Conservation (phyloP, 2,113 vertebrate genomes). For the Panthera leo region DNA sequence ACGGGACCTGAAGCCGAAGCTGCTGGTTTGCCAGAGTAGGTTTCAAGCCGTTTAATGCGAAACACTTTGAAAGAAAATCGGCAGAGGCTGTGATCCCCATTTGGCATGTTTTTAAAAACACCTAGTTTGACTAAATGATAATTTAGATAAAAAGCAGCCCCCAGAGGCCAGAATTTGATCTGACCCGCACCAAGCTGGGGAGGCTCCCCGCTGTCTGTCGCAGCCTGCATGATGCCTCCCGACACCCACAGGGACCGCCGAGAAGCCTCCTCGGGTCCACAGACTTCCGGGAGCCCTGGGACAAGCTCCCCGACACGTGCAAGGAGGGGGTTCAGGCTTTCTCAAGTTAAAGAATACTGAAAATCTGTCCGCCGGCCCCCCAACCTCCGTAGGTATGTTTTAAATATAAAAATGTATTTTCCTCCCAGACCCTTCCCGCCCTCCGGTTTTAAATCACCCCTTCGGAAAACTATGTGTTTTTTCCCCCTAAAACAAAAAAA, state of each 20-base stretch:
- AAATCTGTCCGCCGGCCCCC: background rate
- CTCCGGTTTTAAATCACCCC: conserved; percentile 73
- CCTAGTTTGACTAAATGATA: background rate
- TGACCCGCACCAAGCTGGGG: background rate
- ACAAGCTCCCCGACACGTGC: background rate
- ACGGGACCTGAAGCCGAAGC: background rate
- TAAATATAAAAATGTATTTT: conserved; percentile 39
- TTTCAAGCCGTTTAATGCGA: rapidly evolving
- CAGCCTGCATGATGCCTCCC: background rate
- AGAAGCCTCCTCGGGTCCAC: rapidly evolving
- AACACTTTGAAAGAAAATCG: background rate
- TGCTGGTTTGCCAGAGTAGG: rapidly evolving
- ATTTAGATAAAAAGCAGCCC: background rate
- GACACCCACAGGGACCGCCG: rapidly evolving
- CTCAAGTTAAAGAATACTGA: background rate
- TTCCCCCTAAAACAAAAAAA: conserved; percentile 80
- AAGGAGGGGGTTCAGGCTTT: background rate
- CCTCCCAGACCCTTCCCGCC: background rate
- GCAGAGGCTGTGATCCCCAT: background rate
- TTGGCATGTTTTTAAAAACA: background rate
- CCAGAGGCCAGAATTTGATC: background rate
- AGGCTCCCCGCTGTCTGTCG: background rate
- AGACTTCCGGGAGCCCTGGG: background rate
- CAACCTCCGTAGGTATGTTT: background rate
- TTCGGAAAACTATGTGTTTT: conserved; percentile 73